phyloP scores from a whole-genome alignment of 2,113 vertebrate species.

The Seriola quinqueradiata region DNA sequence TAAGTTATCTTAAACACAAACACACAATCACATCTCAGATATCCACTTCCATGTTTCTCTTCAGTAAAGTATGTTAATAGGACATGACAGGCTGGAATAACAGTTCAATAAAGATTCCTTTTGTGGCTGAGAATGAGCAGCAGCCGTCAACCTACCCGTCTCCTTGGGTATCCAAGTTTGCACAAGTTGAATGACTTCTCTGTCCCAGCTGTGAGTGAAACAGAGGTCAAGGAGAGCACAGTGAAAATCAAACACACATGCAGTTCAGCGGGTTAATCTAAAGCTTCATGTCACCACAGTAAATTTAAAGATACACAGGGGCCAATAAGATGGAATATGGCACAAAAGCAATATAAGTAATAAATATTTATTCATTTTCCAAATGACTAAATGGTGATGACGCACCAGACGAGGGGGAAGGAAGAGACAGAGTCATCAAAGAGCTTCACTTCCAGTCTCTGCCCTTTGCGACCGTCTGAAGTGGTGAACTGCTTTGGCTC shows the following conservation, averaged over 20 bases:
- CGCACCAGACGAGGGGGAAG: slow-evolving; percentile 92
- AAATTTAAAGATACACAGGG: slow-evolving; percentile 30
- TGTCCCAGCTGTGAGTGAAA: slow-evolving; percentile 91
- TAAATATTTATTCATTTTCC: slow-evolving; percentile 49
- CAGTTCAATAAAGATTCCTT: slow-evolving; percentile 56
- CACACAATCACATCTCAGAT: slow-evolving; percentile 49
- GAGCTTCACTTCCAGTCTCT: slow-evolving; percentile 94
- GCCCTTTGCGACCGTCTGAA: slow-evolving; percentile 92
- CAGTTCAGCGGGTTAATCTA: slow-evolving; percentile 35
- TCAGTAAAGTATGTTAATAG: slow-evolving; percentile 41
- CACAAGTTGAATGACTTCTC: slow-evolving; percentile 91
- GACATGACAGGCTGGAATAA: slow-evolving; percentile 62
- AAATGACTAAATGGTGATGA: slow-evolving; percentile 27
- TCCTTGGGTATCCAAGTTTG: slow-evolving; percentile 90
- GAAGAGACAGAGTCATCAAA: slow-evolving; percentile 92
- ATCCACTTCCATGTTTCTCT: slow-evolving; percentile 29
- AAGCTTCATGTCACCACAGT: slow-evolving; percentile 38
- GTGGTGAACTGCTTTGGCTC: slow-evolving; percentile 91
- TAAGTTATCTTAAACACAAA: slow-evolving; percentile 44
- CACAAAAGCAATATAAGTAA: slow-evolving; percentile 28
- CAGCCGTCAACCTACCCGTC: slow-evolving; percentile 86
- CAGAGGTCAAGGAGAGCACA: slow-evolving; percentile 49
- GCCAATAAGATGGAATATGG: slow-evolving; percentile 28
- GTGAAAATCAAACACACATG: slow-evolving; percentile 67
- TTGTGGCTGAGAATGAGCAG: slow-evolving; percentile 39